Base-by-base conservation (phyloP, 1,140 invertebrate species). In the Maconellicoccus hirsutus region DNA sequence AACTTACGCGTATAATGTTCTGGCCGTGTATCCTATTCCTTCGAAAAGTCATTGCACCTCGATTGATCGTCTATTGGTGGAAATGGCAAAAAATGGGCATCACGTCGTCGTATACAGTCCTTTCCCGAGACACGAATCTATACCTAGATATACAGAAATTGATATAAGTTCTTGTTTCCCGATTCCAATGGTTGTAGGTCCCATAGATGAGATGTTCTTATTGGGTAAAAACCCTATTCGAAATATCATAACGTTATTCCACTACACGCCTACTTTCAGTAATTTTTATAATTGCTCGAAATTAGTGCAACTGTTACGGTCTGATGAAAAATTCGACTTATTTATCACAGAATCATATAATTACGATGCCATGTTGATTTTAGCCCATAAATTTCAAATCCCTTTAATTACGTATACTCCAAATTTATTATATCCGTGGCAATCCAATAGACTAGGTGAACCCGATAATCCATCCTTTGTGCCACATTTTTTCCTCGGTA, bases 361-460 rank as follows among this genome's bases (percentile, higher is more conserved):
- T 21, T 73, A 70, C 0, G 75, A 76, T 25, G 39, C 71, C 10
- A 74, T 74, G 21, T 33, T 75, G 1, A 74, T 74, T 0, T 75
- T 81, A 25, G 77, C 77, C 0, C 74, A 80, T 73, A 74, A 71
- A 25, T 74, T 76, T 63, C 71, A 72, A 69, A 73, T 72, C 0
- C 88, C 87, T 0, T 80, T 85, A 2, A 83, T 90, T 1, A 79
- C 81, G 0, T 73, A 84, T 8, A 81, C 80, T 72, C 83, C 85
- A 1, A 82, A 82, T 42, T 77, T 81, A 2, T 72, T 85, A 23
- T 83, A 86, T 80, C 80, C 85, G 10, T 89, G 84, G 84, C 81
- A 83, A 70, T 82, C 81, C 38, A 77, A 80, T 16, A 78, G 82
- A 42, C 72, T 76, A 27, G 75, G 71, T 0, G 69, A 71, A 25